Evolutionary conservation across 2,797 vertebrate genomes (phyloP).

Genomic region (Rhinophrynus dorsalis): DNA sequence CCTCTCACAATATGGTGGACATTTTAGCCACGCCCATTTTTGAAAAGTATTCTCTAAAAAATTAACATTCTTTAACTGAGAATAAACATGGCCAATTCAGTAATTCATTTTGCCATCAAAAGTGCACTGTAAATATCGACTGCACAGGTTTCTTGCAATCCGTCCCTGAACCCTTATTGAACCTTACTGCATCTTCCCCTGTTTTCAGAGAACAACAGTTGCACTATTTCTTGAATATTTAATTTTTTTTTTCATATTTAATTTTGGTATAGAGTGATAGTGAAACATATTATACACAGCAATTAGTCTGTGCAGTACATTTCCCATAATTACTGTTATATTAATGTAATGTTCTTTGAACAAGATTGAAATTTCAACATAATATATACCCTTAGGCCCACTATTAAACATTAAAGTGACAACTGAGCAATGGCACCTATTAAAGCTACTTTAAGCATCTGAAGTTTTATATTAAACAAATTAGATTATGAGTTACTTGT

Average conservation of each 20-base stretch:
- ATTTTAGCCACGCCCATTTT: too few relatives aligned
- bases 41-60: too few relatives aligned
- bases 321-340: conserved; percentile 32
- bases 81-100: too few relatives aligned
- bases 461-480: background rate
- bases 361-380: conserved; percentile 33
- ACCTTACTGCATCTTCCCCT: too few relatives aligned
- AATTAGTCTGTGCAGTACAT: conserved; percentile 34
- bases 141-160: too few relatives aligned
- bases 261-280: background rate
- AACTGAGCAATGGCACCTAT: conserved; percentile 9
- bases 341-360: conserved; percentile 21
- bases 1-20: too few relatives aligned
- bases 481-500: background rate
- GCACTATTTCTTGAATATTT: background rate
- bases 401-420: conserved; percentile 37
- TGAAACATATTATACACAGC: background rate
- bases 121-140: too few relatives aligned
- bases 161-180: too few relatives aligned
- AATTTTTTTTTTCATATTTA: background rate
- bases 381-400: conserved; percentile 25
- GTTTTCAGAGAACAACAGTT: too few relatives aligned
- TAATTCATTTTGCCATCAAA: too few relatives aligned
- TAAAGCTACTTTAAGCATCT: background rate
- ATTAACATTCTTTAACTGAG: too few relatives aligned